Conservation (phyloP, 2,888 invertebrate genomes). For the Exephanes ischioxanthus region DNA sequence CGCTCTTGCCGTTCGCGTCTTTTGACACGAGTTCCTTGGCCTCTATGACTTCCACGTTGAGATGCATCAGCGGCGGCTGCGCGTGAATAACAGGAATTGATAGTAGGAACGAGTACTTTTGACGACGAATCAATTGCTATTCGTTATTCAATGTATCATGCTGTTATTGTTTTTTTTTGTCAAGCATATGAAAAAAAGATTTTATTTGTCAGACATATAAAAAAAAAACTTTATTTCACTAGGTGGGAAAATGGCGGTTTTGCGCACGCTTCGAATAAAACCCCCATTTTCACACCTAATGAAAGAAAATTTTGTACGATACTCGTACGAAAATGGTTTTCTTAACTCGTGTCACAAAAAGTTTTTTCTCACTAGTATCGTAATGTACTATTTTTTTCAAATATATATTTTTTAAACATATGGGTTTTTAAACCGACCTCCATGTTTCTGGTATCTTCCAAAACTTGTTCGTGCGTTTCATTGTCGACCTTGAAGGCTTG, state of each 20-base stretch:
- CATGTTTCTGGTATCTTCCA: slow-evolving; percentile 90
- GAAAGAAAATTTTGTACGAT: too few relatives aligned
- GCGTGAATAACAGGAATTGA: slow-evolving; percentile 15
- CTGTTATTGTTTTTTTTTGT: not conserved
- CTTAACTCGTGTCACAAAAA: too few relatives aligned
- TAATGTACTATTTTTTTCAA: too few relatives aligned
- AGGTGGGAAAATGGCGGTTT: too few relatives aligned
- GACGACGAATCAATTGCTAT: not conserved
- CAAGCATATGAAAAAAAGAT: too few relatives aligned
- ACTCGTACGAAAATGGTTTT: too few relatives aligned
- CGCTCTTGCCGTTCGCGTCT: slow-evolving; percentile 97
- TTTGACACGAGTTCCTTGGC: slow-evolving; percentile 94
- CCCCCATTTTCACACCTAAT: too few relatives aligned
- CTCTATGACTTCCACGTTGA: slow-evolving; percentile 95
- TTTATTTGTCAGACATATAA: not conserved
- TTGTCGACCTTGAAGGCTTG: slow-evolving; percentile 93
- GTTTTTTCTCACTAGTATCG: too few relatives aligned
- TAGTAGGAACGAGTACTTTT: not conserved
- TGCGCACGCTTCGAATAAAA: too few relatives aligned
- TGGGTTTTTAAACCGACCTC: slow-evolving; percentile 85
- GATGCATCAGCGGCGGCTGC: slow-evolving; percentile 91
- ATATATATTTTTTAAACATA: too few relatives aligned
- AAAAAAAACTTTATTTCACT: too few relatives aligned
- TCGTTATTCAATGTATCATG: not conserved
- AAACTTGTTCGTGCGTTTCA: slow-evolving; percentile 90